phyloP scores from a whole-genome alignment of 2,113 vertebrate species.

The Sialia sialis region DNA sequence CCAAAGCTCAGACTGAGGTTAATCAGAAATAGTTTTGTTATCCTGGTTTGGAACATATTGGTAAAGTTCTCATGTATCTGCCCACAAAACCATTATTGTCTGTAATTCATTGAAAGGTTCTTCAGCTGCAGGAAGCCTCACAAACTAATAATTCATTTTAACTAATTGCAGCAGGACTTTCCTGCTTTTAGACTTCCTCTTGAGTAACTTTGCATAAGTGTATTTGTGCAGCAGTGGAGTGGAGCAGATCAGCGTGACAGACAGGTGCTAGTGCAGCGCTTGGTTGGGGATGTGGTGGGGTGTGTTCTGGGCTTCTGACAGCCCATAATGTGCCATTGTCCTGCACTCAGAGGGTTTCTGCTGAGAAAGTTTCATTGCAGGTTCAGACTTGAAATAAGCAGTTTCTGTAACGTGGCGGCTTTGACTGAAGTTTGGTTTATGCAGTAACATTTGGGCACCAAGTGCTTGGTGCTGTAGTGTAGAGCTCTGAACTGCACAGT shows the following conservation, averaged over 20 bases:
- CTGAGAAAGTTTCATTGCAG: neutral
- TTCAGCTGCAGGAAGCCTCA: neutral
- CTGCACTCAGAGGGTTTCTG: neutral
- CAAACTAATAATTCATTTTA: neutral
- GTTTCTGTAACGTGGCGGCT: neutral
- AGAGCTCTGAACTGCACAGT: neutral
- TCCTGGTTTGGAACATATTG: neutral
- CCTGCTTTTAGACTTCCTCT: constrained; percentile 9
- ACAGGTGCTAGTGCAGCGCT: rapidly evolving
- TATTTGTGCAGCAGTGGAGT: neutral
- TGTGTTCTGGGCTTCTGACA: neutral
- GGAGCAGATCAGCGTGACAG: neutral
- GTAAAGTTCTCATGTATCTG: neutral
- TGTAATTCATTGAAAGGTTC: neutral
- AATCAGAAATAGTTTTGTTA: neutral
- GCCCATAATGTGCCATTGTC: neutral
- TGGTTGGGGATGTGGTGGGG: neutral
- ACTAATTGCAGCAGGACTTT: neutral
- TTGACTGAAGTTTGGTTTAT: neutral
- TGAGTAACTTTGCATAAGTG: neutral
- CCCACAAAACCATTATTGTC: neutral
- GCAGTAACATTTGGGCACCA: neutral
- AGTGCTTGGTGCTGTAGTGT: neutral
- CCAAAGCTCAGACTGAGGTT: neutral
- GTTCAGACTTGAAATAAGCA: neutral